Conservation (phyloP, 2,797 vertebrate genomes). For the Pempheris klunzingeri region DNA sequence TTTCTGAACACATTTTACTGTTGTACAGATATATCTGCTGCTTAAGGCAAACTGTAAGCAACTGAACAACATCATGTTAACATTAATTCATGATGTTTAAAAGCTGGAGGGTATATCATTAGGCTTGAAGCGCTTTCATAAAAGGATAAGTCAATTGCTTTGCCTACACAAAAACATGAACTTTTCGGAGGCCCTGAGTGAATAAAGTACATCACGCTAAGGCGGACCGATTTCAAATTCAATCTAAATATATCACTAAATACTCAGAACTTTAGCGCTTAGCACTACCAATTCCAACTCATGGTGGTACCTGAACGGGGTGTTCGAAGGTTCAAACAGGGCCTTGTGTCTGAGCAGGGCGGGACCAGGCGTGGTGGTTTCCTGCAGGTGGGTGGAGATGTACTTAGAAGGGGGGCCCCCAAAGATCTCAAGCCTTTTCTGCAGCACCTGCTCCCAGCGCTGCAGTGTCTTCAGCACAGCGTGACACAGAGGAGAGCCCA, state of each 20-base stretch:
- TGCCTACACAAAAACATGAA: not conserved
- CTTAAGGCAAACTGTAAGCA: slow-evolving; percentile 18
- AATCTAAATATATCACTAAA: not conserved
- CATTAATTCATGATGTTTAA: slow-evolving; percentile 27
- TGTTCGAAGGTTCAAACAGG: slow-evolving; percentile 95
- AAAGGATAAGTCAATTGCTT: not conserved
- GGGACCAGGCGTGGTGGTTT: slow-evolving; percentile 88
- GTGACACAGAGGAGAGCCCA: slow-evolving; percentile 95
- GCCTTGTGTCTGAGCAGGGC: slow-evolving; percentile 97
- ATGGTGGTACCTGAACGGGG: slow-evolving; percentile 91
- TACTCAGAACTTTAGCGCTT: too few relatives aligned
- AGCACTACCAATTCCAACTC: not conserved
- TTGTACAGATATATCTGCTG: slow-evolving; percentile 11
- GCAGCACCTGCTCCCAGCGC: slow-evolving; percentile 96
- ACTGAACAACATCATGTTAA: slow-evolving; percentile 1
- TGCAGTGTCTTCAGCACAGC: slow-evolving; percentile 94
- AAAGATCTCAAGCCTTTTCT: slow-evolving; percentile 93
- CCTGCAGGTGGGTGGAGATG: slow-evolving; percentile 89
- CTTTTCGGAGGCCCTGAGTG: not conserved
- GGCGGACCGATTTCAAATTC: not conserved
- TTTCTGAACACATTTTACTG: not conserved
- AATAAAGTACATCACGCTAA: not conserved
- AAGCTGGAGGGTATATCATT: slow-evolving; percentile 10
- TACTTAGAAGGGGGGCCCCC: slow-evolving; percentile 94
- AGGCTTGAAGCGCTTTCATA: not conserved